phyloP scores from a whole-genome alignment of 2,797 vertebrate genomes.

The Hippoglossus hippoglossus region DNA sequence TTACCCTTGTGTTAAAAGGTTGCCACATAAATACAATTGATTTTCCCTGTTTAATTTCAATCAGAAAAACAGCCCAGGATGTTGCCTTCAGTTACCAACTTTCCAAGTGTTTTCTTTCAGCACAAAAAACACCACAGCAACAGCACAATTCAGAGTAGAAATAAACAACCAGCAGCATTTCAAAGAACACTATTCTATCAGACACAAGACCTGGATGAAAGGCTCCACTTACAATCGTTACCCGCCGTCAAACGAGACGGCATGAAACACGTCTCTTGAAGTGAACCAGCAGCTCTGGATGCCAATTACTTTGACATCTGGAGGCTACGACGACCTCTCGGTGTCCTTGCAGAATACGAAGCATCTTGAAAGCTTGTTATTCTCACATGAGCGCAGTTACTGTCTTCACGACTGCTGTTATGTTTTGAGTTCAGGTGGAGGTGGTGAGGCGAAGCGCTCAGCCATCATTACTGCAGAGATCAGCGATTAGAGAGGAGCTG shows the following conservation, averaged over 20 bases:
- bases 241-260: constrained; percentile 29
- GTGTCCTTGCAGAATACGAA: constrained; percentile 25
- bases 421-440: constrained; percentile 4
- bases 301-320: constrained; percentile 58
- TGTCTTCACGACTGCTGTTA: constrained; percentile 12
- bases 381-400: neutral
- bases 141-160: constrained; percentile 9
- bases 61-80: no score
- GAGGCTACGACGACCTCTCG: constrained; percentile 30
- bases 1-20: no score
- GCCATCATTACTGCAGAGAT: neutral
- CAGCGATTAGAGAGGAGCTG: neutral
- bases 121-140: neutral
- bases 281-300: constrained; percentile 54
- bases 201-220: constrained; percentile 29
- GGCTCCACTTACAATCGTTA: constrained; percentile 34
- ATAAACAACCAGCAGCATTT: neutral
- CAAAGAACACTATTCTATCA: constrained; percentile 12
- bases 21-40: neutral
- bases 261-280: constrained; percentile 35
- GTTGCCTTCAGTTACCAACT: no score
- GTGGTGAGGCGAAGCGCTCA: neutral
- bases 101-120: neutral
- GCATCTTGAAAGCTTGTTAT: constrained; percentile 33
- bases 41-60: neutral